Base-by-base conservation (phyloP, 2,888 invertebrate species). In the Apoderus coryli region DNA sequence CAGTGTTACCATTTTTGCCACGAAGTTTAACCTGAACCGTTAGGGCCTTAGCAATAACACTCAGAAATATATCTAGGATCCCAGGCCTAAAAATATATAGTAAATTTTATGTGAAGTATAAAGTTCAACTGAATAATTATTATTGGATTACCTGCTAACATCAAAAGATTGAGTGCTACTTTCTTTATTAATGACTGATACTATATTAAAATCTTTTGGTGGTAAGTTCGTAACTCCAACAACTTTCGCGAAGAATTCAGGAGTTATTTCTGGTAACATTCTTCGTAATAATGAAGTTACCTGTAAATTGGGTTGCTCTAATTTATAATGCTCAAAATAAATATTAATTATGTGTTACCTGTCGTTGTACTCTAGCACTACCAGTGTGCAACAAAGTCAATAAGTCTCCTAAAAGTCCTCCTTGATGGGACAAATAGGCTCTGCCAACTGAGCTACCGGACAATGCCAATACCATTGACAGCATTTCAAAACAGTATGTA, bases 401-500 rank as follows among this genome's bases (percentile, higher is more conserved):
- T 14, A 95, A 61, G 58, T 93, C 90, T 16, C 76, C 71, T 2
- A 93, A 63, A 28, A 95, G 59, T 14, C 80, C 84, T 25, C 78
- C 75, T 47, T 92, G 89, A 50, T 89, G 86, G 0, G 92, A 85
- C 9, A 95, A 62, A 55, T 93, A 92, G 2, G 79, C 73, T 14
- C 90, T 67, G 0, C 93, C 93, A 0, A 92, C 88, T 0, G 77
- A 71, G 44, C 90, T 92, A 3, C 93, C 93, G 39, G 90, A 92
- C 23, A 95, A 59, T 0, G 95, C 93, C 44, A 92, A 57, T 27
- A 88, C 92, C 80, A 93, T 80, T 3, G 90, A 90, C 12, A 95
- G 61, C 85, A 95, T 88, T 64, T 95, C 93, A 53, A 93, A 95
- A 60, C 93, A 93, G 56, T 92, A 95, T n/a, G 88, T 88, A 56